phyloP scores from a whole-genome alignment of 1,140 invertebrate genomes.

The Spodoptera litura region DNA sequence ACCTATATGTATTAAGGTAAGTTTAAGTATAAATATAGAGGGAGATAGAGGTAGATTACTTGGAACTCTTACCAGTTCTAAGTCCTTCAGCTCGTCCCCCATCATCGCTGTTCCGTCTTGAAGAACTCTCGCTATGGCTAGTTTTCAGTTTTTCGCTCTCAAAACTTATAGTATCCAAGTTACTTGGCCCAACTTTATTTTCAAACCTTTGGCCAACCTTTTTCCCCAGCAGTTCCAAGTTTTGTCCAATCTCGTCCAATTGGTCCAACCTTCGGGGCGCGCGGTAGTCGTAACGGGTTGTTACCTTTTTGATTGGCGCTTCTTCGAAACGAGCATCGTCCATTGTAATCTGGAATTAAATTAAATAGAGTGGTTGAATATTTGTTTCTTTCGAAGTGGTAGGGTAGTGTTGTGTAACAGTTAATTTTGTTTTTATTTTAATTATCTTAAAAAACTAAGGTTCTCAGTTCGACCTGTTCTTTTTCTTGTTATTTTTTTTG shows the following conservation, averaged over 20 bases:
- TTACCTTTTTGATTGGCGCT: constrained; percentile 40
- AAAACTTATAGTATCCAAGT: constrained; percentile 69
- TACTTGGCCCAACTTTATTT: constrained; percentile 46
- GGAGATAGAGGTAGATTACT: too few species aligned
- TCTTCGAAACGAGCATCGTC: constrained; percentile 55
- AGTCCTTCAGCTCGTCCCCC: constrained; percentile 67
- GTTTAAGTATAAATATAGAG: too few species aligned
- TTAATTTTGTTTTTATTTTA: too few species aligned
- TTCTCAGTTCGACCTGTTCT: too few species aligned
- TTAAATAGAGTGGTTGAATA: too few species aligned
- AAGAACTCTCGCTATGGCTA: constrained; percentile 73
- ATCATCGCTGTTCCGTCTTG: constrained; percentile 77
- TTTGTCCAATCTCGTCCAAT: constrained; percentile 44
- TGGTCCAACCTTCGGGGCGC: constrained; percentile 55
- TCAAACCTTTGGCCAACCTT: constrained; percentile 51
- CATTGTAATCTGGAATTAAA: constrained; percentile 45
- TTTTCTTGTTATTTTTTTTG: too few species aligned
- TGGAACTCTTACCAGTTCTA: constrained; percentile 61
- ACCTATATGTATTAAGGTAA: too few species aligned
- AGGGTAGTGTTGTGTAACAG: too few species aligned
- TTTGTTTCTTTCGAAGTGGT: too few species aligned
- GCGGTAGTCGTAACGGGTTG: constrained; percentile 37
- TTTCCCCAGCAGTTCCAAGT: not conserved
- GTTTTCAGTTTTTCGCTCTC: constrained; percentile 73
- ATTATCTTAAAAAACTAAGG: too few species aligned